phyloP scores from a whole-genome alignment of 2,113 vertebrate species.

The Otis tarda region DNA sequence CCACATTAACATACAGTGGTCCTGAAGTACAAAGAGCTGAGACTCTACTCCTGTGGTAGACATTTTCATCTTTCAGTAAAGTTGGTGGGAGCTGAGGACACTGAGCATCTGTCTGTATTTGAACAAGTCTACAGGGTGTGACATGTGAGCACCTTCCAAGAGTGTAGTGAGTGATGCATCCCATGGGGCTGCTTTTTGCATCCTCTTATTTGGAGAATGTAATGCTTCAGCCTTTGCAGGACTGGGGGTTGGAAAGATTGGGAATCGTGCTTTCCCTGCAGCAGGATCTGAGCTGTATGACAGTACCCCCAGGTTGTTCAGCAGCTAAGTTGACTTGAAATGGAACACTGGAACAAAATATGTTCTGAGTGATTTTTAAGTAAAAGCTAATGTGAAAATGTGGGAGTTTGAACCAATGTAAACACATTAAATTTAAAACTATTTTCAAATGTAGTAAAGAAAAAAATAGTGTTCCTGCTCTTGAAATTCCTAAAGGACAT shows the following conservation, averaged over 20 bases:
- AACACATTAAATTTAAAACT: slow-evolving; percentile 43
- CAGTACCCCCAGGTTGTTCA: background rate
- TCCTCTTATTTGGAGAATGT: background rate
- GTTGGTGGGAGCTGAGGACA: background rate
- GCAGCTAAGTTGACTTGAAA: background rate
- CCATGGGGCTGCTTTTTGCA: background rate
- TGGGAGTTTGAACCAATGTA: slow-evolving; percentile 42
- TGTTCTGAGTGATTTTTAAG: slow-evolving; percentile 51
- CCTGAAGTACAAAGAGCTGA: background rate
- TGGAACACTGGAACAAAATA: slow-evolving; percentile 17
- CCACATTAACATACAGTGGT: background rate
- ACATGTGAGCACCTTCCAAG: background rate
- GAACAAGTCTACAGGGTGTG: background rate
- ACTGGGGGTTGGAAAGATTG: background rate
- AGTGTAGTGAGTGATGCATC: background rate
- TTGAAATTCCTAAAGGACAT: slow-evolving; percentile 55
- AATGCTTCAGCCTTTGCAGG: background rate
- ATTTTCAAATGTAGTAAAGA: slow-evolving; percentile 60
- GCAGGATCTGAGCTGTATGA: background rate
- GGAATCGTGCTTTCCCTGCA: background rate
- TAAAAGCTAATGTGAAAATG: slow-evolving; percentile 72
- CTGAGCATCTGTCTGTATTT: background rate
- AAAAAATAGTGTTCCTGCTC: slow-evolving; percentile 37
- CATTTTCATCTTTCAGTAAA: background rate
- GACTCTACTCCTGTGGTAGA: background rate